A percentile compares a stretch with the other conserved stretches of the same genome.
phyloP scores from a whole-genome alignment of 2,888 invertebrate genomes.

The Mimumesa dahlbomi region DNA sequence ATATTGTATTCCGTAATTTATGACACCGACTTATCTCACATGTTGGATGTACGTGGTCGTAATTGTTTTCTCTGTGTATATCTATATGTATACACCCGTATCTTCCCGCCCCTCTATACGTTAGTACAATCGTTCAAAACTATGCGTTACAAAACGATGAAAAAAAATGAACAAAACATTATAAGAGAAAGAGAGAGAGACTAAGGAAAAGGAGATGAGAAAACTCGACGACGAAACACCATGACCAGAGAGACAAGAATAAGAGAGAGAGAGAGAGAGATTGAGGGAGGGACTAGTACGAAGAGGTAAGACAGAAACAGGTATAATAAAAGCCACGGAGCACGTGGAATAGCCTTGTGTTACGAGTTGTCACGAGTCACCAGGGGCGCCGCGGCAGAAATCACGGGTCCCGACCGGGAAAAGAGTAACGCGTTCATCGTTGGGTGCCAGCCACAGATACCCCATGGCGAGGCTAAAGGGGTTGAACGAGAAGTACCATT shows the following conservation, averaged over 20 bases:
- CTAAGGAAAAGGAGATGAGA: neutral
- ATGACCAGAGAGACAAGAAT: neutral
- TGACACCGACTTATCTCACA: slow-evolving; percentile 69
- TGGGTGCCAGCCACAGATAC: slow-evolving; percentile 6
- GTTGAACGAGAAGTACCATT: neutral
- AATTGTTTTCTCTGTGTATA: slow-evolving; percentile 57
- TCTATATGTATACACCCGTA: too few relatives aligned
- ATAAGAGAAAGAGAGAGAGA: neutral
- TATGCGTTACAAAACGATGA: neutral
- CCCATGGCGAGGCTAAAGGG: neutral
- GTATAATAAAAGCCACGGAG: slow-evolving; percentile 17
- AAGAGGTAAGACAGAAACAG: neutral
- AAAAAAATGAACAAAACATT: neutral
- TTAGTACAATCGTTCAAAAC: slow-evolving; percentile 34
- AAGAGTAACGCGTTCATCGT: slow-evolving; percentile 3
- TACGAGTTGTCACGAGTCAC: slow-evolving; percentile 38
- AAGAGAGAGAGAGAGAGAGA: neutral
- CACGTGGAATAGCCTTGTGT: slow-evolving; percentile 14
- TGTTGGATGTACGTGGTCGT: slow-evolving; percentile 53
- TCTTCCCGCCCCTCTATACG: neutral
- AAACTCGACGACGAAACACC: slow-evolving; percentile 1
- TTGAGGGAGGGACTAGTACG: neutral
- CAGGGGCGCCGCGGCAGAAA: slow-evolving; percentile 9
- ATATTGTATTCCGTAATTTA: slow-evolving; percentile 75
- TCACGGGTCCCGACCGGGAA: slow-evolving; percentile 18